These are phyloP conservation scores for Burhinus bistriatus DNA, from an alignment of 2,113 vertebrate species.

Conservation along the genomic window DNA sequence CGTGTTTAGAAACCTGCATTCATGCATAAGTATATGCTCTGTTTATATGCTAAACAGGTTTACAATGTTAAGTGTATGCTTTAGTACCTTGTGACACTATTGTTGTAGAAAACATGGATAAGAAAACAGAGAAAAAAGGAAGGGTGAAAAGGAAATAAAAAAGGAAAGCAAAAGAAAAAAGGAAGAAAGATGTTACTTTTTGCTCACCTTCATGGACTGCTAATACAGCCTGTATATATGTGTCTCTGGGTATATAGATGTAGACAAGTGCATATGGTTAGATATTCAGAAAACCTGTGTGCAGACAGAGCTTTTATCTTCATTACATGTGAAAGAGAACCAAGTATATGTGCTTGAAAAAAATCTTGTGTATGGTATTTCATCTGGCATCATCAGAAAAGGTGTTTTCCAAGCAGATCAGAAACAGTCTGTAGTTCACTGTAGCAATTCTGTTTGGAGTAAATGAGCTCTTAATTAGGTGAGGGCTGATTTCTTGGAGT, in stretches of 20 bases:
- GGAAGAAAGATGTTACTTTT: neutral
- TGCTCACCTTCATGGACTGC: neutral
- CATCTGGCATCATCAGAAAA: slow-evolving; percentile 42
- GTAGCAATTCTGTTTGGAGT: slow-evolving; percentile 28
- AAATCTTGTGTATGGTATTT: slow-evolving; percentile 3
- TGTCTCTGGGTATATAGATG: slow-evolving; percentile 29
- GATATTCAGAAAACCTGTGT: slow-evolving; percentile 9
- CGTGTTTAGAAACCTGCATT: neutral
- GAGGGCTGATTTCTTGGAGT: slow-evolving; percentile 18
- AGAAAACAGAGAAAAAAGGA: neutral
- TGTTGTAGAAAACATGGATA: neutral
- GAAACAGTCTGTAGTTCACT: slow-evolving; percentile 38
- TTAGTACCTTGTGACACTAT: neutral
- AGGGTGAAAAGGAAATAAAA: neutral
- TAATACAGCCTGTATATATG: neutral
- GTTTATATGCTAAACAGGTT: neutral
- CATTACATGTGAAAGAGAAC: slow-evolving; percentile 23
- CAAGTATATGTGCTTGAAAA: neutral
- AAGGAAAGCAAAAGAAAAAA: neutral
- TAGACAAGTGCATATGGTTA: slow-evolving; percentile 52
- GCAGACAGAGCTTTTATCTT: slow-evolving; percentile 48
- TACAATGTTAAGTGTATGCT: neutral
- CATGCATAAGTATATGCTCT: neutral
- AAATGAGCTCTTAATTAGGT: slow-evolving; percentile 56
- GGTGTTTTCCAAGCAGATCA: slow-evolving; percentile 53